phyloP scores from a whole-genome alignment of 2,888 invertebrate genomes.

The Diplolepis rosae region DNA sequence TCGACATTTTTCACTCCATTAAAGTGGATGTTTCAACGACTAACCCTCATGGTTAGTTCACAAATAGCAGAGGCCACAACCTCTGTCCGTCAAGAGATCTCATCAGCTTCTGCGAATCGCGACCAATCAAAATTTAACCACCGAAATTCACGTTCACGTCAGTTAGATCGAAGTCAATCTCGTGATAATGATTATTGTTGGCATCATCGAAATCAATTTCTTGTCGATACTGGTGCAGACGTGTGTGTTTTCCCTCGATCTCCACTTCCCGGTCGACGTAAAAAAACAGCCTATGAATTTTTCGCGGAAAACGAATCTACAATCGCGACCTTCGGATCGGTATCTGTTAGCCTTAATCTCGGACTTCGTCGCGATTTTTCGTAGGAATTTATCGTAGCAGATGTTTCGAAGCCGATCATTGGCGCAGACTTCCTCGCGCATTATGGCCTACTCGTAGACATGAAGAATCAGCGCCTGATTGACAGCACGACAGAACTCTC shows the following conservation, averaged over 20 bases:
- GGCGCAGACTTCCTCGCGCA: too few relatives aligned
- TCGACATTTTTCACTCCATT: too few relatives aligned
- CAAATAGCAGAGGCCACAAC: too few relatives aligned
- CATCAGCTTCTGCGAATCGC: slow-evolving; percentile 56
- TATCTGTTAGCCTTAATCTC: slow-evolving; percentile 55
- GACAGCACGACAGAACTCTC: slow-evolving; percentile 39
- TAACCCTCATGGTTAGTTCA: too few relatives aligned
- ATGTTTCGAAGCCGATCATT: too few relatives aligned
- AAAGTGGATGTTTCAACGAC: too few relatives aligned
- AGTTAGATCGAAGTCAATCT: too few relatives aligned
- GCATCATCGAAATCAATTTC: too few relatives aligned
- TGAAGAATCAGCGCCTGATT: slow-evolving; percentile 49
- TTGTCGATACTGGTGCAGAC: slow-evolving; percentile 51
- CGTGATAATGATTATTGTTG: too few relatives aligned
- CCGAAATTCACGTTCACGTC: too few relatives aligned
- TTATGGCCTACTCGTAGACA: slow-evolving; percentile 62
- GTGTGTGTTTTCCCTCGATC: slow-evolving; percentile 46
- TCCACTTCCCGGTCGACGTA: slow-evolving; percentile 42
- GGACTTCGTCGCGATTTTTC: too few relatives aligned
- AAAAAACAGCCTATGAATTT: slow-evolving; percentile 52
- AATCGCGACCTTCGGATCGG: slow-evolving; percentile 61
- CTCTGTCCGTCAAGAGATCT: slow-evolving; percentile 52
- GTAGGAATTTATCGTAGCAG: too few relatives aligned
- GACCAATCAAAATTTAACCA: slow-evolving; percentile 42
- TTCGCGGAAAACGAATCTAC: slow-evolving; percentile 61